Base-by-base conservation (phyloP, 2,888 invertebrate genomes). In the Leptinotarsa haldemani region DNA sequence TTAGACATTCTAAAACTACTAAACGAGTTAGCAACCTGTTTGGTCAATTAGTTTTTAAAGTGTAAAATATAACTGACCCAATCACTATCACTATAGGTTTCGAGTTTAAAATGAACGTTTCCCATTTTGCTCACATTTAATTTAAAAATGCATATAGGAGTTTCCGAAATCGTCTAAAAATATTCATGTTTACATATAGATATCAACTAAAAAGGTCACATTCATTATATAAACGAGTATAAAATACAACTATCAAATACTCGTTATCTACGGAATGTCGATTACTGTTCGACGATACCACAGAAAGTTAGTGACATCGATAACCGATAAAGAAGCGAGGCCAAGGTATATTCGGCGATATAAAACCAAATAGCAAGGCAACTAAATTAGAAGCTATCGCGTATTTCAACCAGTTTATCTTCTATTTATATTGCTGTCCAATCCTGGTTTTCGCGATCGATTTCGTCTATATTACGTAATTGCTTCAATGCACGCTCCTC, bases 181-280 rank as follows among this genome's bases (percentile, higher is more conserved):
- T 13, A 61, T 30, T 16, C 16, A n/a, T 16, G 15, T 61, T 61
- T 30, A n/a, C n/a, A 40, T 30, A n/a, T 30, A 30, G 40, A 61
- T 61, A 30, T 25, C 25, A n/a, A 16, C 13, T 61, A 40, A 61
- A 30, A 30, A 40, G 61, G 61, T 61, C 61, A 61, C 61, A 61
- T 61, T 61, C 40, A 61, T 61, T 61, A 61, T 40, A 30, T 61
- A n/a, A 61, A 40, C 7, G 61, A 61, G 30, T 40, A 40, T 61
- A n/a, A 40, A 1, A 40, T 61, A 40, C 25, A 61, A 61, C n/a
- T 56, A 56, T 20, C 56, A 56, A 56, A 56, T 18, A 20, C 56
- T 56, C 56, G 56, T 56, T 30, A 61, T 30, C 40, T 18, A 9
- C 16, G 61, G 61, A 61, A 61, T 61, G 61, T 40, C 12, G 40